Evolutionary conservation across 2,797 vertebrate genomes (phyloP).

Genomic region (Sitta carolinensis): DNA sequence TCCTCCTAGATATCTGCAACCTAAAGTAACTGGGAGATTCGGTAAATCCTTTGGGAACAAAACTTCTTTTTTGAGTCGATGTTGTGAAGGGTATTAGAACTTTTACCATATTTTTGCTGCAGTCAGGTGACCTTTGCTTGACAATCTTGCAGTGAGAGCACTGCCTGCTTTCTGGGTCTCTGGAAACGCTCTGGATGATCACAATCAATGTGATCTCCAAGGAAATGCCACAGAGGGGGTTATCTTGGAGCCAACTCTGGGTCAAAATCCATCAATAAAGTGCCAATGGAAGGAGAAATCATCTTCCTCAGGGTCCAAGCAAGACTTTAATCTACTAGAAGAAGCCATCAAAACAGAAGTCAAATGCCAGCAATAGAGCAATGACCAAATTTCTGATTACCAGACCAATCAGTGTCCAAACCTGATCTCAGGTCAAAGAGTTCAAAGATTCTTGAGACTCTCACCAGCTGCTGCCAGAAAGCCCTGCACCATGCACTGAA

Average conservation of each 20-base stretch:
- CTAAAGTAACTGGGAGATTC: neutral
- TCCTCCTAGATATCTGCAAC: neutral
- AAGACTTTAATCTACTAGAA: neutral
- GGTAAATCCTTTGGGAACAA: neutral
- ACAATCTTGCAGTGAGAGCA: neutral
- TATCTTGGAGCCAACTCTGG: neutral
- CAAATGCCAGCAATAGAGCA: neutral
- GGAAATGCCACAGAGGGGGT: neutral
- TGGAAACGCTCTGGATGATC: neutral
- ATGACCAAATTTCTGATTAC: neutral
- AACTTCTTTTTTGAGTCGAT: neutral
- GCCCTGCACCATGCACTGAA: fast-evolving
- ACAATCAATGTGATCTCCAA: neutral
- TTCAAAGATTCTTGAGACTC: neutral
- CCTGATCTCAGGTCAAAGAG: neutral
- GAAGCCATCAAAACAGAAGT: neutral
- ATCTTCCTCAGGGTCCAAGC: neutral
- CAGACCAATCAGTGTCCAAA: neutral
- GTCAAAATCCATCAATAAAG: neutral
- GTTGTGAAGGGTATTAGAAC: neutral
- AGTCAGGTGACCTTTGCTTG: neutral
- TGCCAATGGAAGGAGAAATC: neutral
- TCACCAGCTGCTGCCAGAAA: neutral
- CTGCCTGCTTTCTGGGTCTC: neutral
- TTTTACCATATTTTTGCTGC: neutral